Conservation (phyloP, 2,888 invertebrate genomes). For the Atherix ibis region DNA sequence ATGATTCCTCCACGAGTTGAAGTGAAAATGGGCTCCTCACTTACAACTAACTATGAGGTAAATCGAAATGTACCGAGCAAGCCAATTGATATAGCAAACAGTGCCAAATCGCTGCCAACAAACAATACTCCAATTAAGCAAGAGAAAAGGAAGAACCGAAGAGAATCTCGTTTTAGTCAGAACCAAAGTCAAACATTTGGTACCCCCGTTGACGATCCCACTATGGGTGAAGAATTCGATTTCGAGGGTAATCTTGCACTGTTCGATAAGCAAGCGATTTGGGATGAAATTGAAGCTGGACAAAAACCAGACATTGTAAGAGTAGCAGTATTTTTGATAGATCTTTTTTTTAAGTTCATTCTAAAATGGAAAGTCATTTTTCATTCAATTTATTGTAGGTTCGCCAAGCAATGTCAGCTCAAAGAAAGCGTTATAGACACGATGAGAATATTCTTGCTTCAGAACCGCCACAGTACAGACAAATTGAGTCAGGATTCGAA, state of each 20-base stretch:
- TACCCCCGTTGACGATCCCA: conserved; percentile 28
- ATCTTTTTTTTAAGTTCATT: conserved; percentile 1
- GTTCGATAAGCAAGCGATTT: conserved; percentile 73
- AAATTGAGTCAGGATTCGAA: conserved; percentile 42
- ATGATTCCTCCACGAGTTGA: conserved; percentile 32
- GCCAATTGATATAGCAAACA: conserved; percentile 25
- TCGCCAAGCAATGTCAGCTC: conserved; percentile 19
- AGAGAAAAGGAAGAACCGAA: conserved; percentile 20
- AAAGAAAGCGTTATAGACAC: conserved; percentile 48
- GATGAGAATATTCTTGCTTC: conserved; percentile 71
- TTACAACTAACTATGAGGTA: conserved; percentile 2
- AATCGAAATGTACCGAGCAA: conserved; percentile 15
- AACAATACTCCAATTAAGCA: conserved; percentile 14
- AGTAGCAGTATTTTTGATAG: background rate
- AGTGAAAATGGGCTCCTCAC: conserved; percentile 21
- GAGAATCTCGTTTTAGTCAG: conserved; percentile 22
- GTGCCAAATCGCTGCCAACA: conserved; percentile 13
- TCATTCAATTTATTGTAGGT: conserved; percentile 7
- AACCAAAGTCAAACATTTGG: conserved; percentile 25
- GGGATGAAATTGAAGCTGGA: conserved; percentile 50
- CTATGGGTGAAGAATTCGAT: conserved; percentile 60
- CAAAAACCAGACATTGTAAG: conserved; percentile 44
- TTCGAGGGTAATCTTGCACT: conserved; percentile 87
- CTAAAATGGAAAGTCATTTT: background rate
- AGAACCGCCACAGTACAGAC: conserved; percentile 45